Evolutionary conservation across 2,888 invertebrate species (phyloP).

Genomic region (Unio delphinus): DNA sequence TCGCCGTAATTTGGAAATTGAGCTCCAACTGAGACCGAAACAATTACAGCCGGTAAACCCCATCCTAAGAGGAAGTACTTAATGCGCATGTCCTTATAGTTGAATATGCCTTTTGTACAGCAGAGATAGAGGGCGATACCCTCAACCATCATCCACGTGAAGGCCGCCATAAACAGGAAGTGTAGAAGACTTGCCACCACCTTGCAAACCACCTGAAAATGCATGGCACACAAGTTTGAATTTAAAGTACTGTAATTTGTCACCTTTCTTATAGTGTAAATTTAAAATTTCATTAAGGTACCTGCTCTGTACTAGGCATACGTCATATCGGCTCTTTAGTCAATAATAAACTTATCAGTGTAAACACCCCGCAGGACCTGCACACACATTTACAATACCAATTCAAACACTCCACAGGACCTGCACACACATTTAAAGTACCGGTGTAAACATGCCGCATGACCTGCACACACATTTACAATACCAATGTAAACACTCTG

Average conservation of each 20-base stretch:
- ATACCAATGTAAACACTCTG: too few relatives aligned
- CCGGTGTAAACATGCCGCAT: too few relatives aligned
- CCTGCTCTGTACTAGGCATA: too few relatives aligned
- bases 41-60: conserved; percentile 49
- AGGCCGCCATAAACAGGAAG: conserved; percentile 50
- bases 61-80: conserved; percentile 50
- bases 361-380: too few relatives aligned
- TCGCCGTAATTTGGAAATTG: conserved; percentile 48
- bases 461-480: too few relatives aligned
- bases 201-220: conserved; percentile 44
- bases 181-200: conserved; percentile 46
- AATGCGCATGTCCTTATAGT: conserved; percentile 39
- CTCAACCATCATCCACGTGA: conserved; percentile 57
- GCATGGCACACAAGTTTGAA: not conserved
- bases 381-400: too few relatives aligned
- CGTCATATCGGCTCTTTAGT: too few relatives aligned
- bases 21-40: conserved; percentile 44
- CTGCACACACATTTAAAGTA: too few relatives aligned
- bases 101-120: conserved; percentile 45
- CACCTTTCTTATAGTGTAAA: too few relatives aligned
- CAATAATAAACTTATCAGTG: too few relatives aligned
- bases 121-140: conserved; percentile 49
- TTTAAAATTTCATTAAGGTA: too few relatives aligned
- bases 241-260: not conserved
- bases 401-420: too few relatives aligned